Conservation (phyloP, 1,140 invertebrate genomes). For the Bradysia coprophila region DNA sequence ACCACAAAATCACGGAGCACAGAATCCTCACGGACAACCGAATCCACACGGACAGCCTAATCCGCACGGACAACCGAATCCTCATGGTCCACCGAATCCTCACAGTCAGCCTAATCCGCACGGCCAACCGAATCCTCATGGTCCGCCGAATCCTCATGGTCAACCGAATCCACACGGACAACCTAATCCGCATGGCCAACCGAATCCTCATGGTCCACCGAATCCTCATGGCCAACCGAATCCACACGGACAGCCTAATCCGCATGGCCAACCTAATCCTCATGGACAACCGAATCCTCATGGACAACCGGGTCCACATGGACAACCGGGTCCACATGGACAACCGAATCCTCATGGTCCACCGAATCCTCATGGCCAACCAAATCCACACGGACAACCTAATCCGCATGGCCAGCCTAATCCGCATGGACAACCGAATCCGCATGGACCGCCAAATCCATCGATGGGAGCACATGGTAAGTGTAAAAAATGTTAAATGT, state of each 20-base stretch:
- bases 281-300: constrained; percentile 4
- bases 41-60: constrained; percentile 12
- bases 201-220: constrained; percentile 6
- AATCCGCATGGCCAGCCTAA: constrained; percentile 7
- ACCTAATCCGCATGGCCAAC: constrained; percentile 16
- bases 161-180: constrained; percentile 15
- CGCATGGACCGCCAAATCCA: constrained; percentile 5
- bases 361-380: constrained; percentile 18
- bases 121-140: constrained; percentile 15
- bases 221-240: no score
- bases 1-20: constrained; percentile 7
- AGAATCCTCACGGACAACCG: constrained; percentile 3
- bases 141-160: constrained; percentile 16
- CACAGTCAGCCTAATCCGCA: constrained; percentile 12
- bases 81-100: constrained; percentile 4
- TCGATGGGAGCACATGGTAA: no score
- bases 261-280: background rate
- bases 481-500: no score
- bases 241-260: constrained; percentile 8
- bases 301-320: constrained; percentile 14
- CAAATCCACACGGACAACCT: constrained; percentile 6
- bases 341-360: constrained; percentile 15
- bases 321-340: constrained; percentile 14
- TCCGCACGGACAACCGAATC: constrained; percentile 8
- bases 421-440: background rate